Evolutionary conservation across 1,140 invertebrate genomes (phyloP).

Genomic region (Zaprionus nigranus): DNA sequence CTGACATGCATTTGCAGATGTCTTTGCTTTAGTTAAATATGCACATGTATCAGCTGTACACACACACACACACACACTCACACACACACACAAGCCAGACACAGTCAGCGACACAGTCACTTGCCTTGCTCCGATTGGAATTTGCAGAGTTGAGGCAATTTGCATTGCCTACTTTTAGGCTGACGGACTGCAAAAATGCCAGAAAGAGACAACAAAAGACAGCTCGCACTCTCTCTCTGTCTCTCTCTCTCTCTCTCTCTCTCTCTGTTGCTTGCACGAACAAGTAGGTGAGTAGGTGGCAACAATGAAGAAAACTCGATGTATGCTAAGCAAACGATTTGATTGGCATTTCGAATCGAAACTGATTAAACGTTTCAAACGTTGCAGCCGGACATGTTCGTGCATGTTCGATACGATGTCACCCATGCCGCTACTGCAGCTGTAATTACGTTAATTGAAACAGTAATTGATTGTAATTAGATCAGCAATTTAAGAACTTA

Average conservation of each 20-base stretch:
- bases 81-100: slow-evolving; percentile 1
- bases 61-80: slow-evolving; percentile 18
- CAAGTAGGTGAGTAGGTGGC: neutral
- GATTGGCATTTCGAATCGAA: slow-evolving; percentile 26
- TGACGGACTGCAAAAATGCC: slow-evolving; percentile 2
- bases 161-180: slow-evolving; percentile 56
- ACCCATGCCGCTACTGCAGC: too few species aligned
- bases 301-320: neutral
- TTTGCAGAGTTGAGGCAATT: slow-evolving; percentile 27
- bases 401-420: neutral
- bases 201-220: slow-evolving; percentile 1
- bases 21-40: slow-evolving; percentile 52
- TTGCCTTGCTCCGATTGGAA: neutral
- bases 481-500: slow-evolving; percentile 9
- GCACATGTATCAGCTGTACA: slow-evolving; percentile 43
- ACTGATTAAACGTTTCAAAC: slow-evolving; percentile 25
- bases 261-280: too few species aligned
- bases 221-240: neutral
- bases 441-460: slow-evolving; percentile 21
- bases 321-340: slow-evolving; percentile 34
- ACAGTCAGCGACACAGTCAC: neutral
- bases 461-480: slow-evolving; percentile 24
- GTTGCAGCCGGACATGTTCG: neutral
- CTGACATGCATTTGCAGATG: slow-evolving; percentile 45
- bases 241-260: too few species aligned